Base-by-base conservation (phyloP, 2,797 vertebrate species). In the Eulemur albifrons region DNA sequence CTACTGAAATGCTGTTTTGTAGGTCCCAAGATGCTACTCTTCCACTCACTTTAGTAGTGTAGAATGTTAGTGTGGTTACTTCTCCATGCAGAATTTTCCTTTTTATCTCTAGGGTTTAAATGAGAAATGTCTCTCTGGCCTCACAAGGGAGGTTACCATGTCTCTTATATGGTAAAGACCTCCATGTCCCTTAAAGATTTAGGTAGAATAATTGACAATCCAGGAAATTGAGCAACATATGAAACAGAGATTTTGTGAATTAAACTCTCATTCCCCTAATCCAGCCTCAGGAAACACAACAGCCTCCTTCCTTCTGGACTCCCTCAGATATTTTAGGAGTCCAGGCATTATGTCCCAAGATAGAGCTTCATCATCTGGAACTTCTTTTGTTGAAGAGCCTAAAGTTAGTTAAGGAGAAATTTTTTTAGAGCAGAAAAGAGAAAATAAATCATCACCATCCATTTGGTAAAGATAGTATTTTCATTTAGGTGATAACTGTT, bases 351-450 rank as follows among this genome's bases (percentile, higher is more conserved):
- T 54, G 43, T 94, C 61, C 61, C 76, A 79, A 95, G 57, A 70
- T 50, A 90, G 43, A 57, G 85, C 72, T 96, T 93, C 35, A 94
- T 88, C 69, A 52, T 94, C 88, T 95, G 88, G 85, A 94, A 80
- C 70, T 83, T 95, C 69, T 96, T 95, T 95, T 80, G 52, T 70
- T 93, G 21, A 96, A 80, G 79, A 95, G 45, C 69, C 52, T 88
- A 48, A 43, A 45, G 48, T 95, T 84, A 92, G 40, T 90, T 85
- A 70, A 73, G 52, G 23, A 38, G 32, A 73, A 87, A 40, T 72
- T 54, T 89, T 96, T 96, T 97, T 82, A 67, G 52, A 93, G 13
- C 82, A 93, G 80, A 79, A 88, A 94, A 93, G 73, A 94, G 32
- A 93, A 96, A 95, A 67, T 94, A 88, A 95, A 75, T 88, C 50